phyloP scores from a whole-genome alignment of 2,888 invertebrate genomes.

The Amphimallon solstitiale region DNA sequence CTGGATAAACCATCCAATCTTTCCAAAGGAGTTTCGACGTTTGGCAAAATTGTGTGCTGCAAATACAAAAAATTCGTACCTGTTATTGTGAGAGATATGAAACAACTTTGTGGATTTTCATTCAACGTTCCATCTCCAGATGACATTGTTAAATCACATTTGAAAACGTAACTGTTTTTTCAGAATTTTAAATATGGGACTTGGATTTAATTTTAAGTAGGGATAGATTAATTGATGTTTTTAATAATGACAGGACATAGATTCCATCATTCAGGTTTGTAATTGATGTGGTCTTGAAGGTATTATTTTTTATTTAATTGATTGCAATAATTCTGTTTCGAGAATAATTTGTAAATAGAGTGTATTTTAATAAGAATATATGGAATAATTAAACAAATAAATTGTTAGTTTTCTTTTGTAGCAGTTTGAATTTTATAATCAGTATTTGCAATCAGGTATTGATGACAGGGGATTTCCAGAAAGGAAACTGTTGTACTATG shows the following conservation, averaged over 20 bases:
- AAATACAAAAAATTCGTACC: conserved; percentile 44
- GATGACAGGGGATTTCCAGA: too few relatives aligned
- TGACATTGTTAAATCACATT: conserved; percentile 60
- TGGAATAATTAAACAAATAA: not conserved
- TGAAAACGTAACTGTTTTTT: conserved; percentile 24
- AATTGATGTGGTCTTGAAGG: not conserved
- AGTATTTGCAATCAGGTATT: too few relatives aligned
- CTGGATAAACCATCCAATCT: conserved; percentile 32
- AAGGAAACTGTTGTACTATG: too few relatives aligned
- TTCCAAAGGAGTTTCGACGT: conserved; percentile 59
- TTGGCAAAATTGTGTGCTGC: conserved; percentile 63
- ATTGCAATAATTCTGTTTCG: not conserved
- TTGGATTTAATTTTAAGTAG: too few relatives aligned
- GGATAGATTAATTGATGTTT: too few relatives aligned
- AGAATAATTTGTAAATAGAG: not conserved
- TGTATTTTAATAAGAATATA: conserved; percentile 1
- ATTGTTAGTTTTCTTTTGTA: not conserved
- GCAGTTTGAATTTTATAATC: not conserved
- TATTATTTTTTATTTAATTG: conserved; percentile 1
- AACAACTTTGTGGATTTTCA: conserved; percentile 60
- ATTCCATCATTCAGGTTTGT: too few relatives aligned
- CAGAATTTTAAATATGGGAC: too few relatives aligned
- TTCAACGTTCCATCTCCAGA: conserved; percentile 73
- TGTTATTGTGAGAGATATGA: conserved; percentile 21
- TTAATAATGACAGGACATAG: too few relatives aligned